Base-by-base conservation (phyloP, 2,113 vertebrate genomes). In the Xenopus tropicalis region DNA sequence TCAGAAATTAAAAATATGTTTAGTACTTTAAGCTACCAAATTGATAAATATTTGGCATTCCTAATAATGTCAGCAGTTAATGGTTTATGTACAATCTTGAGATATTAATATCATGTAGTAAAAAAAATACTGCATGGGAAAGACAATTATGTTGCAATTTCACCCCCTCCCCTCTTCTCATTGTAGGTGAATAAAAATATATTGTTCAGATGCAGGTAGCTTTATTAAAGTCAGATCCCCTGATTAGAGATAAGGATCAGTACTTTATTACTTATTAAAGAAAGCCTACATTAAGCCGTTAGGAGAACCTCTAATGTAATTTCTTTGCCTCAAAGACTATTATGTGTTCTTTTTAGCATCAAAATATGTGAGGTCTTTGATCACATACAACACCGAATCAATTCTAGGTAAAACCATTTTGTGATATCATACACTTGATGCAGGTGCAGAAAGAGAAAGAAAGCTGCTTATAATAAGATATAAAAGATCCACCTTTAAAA, bases 211-310 rank as follows among this genome's bases (percentile, higher is more conserved):
- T 13, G 13, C 19, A 29, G 25, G 14, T 16, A 62, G 19, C 54
- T 11, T 42, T 61, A 14, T n/a, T 63, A 37, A 63, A 63, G 61
- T 63, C 61, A 13, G 25, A 62, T 62, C 61, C 24, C 19, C 25
- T 42, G 25, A 63, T 11, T 42, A 19, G 25, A 42, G 25, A 63
- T 63, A 42, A 63, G 24, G 61, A 16, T 23, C 25, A 37, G 29
- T 63, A 17, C 61, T 63, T 16, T 42, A 42, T 37, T 63, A 37
- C 61, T 61, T 42, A 37, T 25, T 63, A 63, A 37, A 37, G 2
- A 37, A 37, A 37, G 29, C 2, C 3, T 37, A n/a, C n/a, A n/a
- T n/a, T n/a, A n/a, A n/a, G n/a, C n/a, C n/a, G n/a, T 37, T 37
- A 37, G 6, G 24, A 63, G 29, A 19, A 29, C 17, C 19, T 63